Evolutionary conservation across 2,797 vertebrate genomes (phyloP), one percentile per base, ranked within the genome.

Genomic region (Craterocephalus amniculus): DNA sequence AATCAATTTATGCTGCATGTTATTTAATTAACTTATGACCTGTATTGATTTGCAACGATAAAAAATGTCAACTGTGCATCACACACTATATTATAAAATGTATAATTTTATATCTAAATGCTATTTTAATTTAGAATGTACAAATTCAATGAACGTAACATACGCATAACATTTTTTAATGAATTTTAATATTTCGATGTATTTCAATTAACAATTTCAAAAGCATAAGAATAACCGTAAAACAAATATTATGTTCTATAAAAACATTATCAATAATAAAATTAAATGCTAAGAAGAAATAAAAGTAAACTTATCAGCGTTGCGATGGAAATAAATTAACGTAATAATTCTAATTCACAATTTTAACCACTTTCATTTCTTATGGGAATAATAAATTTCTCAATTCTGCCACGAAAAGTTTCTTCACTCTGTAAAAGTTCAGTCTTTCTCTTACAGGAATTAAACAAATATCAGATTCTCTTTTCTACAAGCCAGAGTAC

Each of bases 401-500:
- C 20, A 62, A 29, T 5, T 58, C 4, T 32, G 65, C 6, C 7
- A 35, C 18, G 13, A 9, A 67, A 74, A 75, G 56, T 74, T 74
- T 49, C 7, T 65, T 48, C 75, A 12, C 29, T 5, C 20, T 16
- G 22, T 55, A 31, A 64, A 72, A 64, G 8, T 61, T 20, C 1
- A 4, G 22, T 32, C 1, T 6, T 70, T 83, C 77, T 38, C 36
- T 16, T n/a, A 32, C 27, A 51, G 11, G 13, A 55, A 69, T 70
- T 45, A 26, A 4, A 22, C 27, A 0, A 26, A 59, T 31, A 52
- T 85, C 63, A 34, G 45, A 76, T 67, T 79, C 36, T 67, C 56
- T 70, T 75, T 70, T 75, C 70, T 38, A 56, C 34, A 9, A 74
- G 72, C 68, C 76, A 38, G 69, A 71, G 49, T 70, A 67, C 62